Conservation (phyloP, 2,113 vertebrate genomes). For the Cochlearius cochlearius region DNA sequence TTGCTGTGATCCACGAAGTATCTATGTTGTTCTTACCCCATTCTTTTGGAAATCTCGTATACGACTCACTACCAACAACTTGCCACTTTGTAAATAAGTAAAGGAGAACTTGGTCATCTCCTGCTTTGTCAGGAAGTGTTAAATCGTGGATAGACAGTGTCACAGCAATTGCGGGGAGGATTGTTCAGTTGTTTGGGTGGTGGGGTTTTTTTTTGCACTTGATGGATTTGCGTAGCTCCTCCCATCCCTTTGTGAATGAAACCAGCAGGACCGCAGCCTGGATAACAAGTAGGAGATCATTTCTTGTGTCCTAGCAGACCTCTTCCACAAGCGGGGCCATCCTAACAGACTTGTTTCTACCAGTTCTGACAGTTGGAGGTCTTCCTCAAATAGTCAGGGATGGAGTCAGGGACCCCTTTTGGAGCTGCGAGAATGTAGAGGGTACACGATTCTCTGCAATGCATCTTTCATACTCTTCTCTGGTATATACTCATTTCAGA, state of each 20-base stretch:
- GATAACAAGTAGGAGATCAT: background rate
- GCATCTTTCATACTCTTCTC: background rate
- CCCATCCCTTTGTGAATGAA: background rate
- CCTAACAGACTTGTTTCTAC: background rate
- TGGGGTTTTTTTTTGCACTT: background rate
- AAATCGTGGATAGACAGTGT: background rate
- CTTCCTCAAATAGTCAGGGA: background rate
- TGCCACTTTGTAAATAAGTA: background rate
- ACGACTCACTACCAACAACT: background rate
- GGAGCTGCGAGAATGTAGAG: background rate
- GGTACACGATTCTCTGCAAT: background rate
- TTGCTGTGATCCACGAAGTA: background rate
- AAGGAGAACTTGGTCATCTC: background rate
- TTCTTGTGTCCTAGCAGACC: background rate
- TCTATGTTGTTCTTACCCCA: background rate
- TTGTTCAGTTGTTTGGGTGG: background rate
- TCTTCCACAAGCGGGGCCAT: background rate
- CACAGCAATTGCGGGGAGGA: background rate
- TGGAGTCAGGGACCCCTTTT: background rate
- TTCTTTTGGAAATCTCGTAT: background rate
- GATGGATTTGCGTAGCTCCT: background rate
- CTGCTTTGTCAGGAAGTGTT: background rate
- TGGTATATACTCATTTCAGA: background rate
- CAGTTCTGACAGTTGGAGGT: fast-evolving
- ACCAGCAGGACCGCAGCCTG: background rate